Conservation (phyloP, 2,113 vertebrate genomes). For the Campylomormyrus numenius region DNA sequence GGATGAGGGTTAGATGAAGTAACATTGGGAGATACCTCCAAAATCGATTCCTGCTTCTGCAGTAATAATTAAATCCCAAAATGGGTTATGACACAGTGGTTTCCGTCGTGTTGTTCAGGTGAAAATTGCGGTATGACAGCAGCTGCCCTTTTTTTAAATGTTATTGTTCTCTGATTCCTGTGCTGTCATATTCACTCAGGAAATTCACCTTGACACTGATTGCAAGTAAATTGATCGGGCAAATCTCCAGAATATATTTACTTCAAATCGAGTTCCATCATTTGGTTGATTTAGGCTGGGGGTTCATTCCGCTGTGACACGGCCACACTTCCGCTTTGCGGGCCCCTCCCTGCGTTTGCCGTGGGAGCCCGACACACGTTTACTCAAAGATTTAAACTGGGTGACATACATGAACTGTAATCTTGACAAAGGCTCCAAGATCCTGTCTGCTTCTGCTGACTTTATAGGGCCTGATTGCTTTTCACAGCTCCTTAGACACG, state of each 20-base stretch:
- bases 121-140: constrained; percentile 12
- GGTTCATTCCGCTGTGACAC: background rate
- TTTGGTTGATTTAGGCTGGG: constrained; percentile 31
- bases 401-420: background rate
- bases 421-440: background rate
- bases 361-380: background rate
- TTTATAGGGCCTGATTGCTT: background rate
- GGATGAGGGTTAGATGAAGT: background rate
- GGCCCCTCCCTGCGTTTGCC: too few relatives aligned
- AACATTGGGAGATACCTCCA: background rate
- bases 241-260: constrained; percentile 30
- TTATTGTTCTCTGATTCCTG: constrained; percentile 29
- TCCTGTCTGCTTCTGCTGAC: background rate
- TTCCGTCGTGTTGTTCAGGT: constrained; percentile 1
- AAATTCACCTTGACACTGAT: constrained; percentile 24
- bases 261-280: constrained; percentile 42
- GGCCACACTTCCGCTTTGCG: background rate
- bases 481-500: background rate
- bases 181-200: constrained; percentile 18
- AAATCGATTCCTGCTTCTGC: background rate
- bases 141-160: constrained; percentile 27
- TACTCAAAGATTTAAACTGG: background rate
- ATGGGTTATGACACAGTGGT: background rate
- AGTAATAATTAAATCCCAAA: background rate
- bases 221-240: constrained; percentile 26